Base-by-base conservation (phyloP, 2,888 invertebrate genomes). In the Acrobasis repandana region DNA sequence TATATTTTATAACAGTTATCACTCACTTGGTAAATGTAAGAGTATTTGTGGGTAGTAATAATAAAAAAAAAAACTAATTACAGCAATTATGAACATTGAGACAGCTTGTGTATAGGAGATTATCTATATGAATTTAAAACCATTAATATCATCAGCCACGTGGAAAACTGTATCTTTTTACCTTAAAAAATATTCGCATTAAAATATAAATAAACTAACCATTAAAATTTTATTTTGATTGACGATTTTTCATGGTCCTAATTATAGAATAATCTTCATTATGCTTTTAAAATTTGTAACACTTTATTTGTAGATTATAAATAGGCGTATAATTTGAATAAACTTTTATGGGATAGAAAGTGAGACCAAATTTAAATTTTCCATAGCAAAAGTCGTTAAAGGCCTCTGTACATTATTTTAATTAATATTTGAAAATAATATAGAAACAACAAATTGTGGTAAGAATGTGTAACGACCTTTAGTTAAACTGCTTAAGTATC, bases 231-330 rank as follows among this genome's bases (percentile, higher is more conserved):
- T 54, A 54, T 54, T 43, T 14, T 20, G 8, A 54, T 54, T 54
- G 20, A 38, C 14, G 20, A 38, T 54, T 54, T 54, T 47, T 43
- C 43, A 49, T 16, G 58, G 28, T 11, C 28, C 58, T 60, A 28
- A 18, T 2, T 36, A 57, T 38, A 54, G 38, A 14, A 28, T 51
- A 51, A 51, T 51, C 34, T n/a, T 51, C 36, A 52, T 52, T 52
- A 10, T 16, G 36, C 36, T 38, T 43, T 38, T 34, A 43, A 16
- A 16, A 52, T 36, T 52, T 15, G 34, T 11, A 36, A 52, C 36
- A 36, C 16, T 34, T 36, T 36, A 52, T 52, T 52, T 52, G 10
- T 34, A 15, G 9, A 36, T 52, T 36, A 14, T 50, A 52, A 34
- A 33, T 36, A 52, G 11, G 34, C 34, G 36, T 36, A 10, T 51